Percentiles rank a stretch among this genome's conserved stretches.
Evolutionary conservation across 1,140 invertebrate genomes (phyloP).

Genomic region (Aphelenchoides besseyi): DNA sequence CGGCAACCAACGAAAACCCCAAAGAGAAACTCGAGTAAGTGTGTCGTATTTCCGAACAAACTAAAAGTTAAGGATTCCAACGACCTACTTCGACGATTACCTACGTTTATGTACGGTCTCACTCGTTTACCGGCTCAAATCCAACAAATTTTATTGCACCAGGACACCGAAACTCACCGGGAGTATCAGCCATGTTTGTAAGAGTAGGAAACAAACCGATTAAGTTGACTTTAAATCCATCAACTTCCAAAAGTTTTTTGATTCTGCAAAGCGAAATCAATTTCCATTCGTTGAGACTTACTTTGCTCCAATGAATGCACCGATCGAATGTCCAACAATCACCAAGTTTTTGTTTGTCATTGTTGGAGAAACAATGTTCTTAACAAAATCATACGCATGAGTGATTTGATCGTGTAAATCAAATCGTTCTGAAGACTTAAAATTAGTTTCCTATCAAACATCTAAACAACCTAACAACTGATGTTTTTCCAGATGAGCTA

Average conservation of each 20-base stretch:
- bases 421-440: slow-evolving; percentile 11
- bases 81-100: not conserved
- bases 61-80: not conserved
- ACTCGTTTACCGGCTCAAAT: slow-evolving; percentile 1
- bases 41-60: not conserved
- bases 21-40: not conserved
- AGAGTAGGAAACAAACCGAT: slow-evolving; percentile 21
- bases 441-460: not conserved
- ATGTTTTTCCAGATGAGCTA: not conserved
- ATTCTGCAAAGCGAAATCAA: slow-evolving; percentile 8
- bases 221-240: not conserved
- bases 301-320: slow-evolving; percentile 1
- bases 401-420: not conserved
- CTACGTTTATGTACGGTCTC: slow-evolving; percentile 3
- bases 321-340: slow-evolving; percentile 22
- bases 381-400: slow-evolving; percentile 11
- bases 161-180: slow-evolving; percentile 1
- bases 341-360: slow-evolving; percentile 14
- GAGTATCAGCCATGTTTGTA: slow-evolving; percentile 12
- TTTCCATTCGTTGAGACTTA: not conserved
- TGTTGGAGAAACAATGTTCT: not conserved
- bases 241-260: slow-evolving; percentile 1
- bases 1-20: slow-evolving; percentile 13
- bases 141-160: not conserved
- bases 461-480: not conserved